Base-by-base conservation (phyloP, 2,113 vertebrate species). In the Vidua macroura region DNA sequence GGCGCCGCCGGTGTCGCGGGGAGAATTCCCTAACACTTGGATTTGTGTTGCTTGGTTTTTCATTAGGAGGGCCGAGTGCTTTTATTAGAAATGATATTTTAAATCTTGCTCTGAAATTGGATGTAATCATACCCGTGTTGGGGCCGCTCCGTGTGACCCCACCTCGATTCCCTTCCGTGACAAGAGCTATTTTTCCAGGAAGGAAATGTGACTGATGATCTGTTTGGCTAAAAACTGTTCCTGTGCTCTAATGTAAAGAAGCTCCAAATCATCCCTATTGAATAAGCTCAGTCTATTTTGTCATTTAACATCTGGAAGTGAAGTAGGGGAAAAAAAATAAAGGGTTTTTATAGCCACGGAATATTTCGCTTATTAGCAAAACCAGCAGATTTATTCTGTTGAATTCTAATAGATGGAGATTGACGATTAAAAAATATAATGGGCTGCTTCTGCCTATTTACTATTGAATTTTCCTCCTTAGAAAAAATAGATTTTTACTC, bases 31-130 rank as follows among this genome's bases (percentile, higher is more conserved):
- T 6, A 53, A 15, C 39, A 4, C 64, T 66, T 28, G 14, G 17
- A 6, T 85, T 66, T 33, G 78, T 64, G 7, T 52, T 22, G 72
- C 78, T 95, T 56, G 31, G 2, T 86, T 88, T 93, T 77, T 89
- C 90, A 56, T 53, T 63, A 28, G 70, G 33, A 90, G 88, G 58
- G 62, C 53, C 7, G 77, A 85, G 78, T 6, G 8, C 85, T 93
- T 80, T 81, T 82, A 68, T 94, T 85, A n/a, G 92, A 85, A 86
- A 83, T 76, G 66, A 58, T 90, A 75, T 82, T 88, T 93, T 89
- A 91, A 92, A 80, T 62, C 78, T 73, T 7, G 20, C 33, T 31
- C 83, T 78, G 69, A 13, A 63, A 79, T 72, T 16, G 75, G 41
- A 9, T 80, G 83, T 25, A 18, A 43, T 78, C 35, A 1, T 17